phyloP scores from a whole-genome alignment of 2,113 vertebrate species.

The Loxodonta africana region DNA sequence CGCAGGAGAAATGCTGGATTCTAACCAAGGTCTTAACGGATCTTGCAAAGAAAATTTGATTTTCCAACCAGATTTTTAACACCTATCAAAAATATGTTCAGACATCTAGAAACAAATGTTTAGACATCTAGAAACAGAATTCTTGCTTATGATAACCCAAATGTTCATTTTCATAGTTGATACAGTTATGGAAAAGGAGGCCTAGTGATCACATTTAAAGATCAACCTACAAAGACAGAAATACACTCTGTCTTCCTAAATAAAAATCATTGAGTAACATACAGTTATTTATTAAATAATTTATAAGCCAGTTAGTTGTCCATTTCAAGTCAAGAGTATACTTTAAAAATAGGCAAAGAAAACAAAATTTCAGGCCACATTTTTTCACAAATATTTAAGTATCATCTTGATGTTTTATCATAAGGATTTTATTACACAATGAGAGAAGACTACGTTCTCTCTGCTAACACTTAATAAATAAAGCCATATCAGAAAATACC shows the following conservation, averaged over 20 bases:
- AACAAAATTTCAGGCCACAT: not conserved
- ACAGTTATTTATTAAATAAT: rapidly evolving
- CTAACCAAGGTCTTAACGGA: not conserved
- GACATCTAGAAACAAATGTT: not conserved
- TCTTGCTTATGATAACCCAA: not conserved
- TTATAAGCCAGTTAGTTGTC: rapidly evolving
- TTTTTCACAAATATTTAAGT: not conserved
- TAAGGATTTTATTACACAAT: not conserved
- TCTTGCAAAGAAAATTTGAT: not conserved
- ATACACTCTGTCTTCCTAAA: not conserved
- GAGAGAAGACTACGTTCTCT: not conserved
- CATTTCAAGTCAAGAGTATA: not conserved
- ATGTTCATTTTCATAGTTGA: not conserved
- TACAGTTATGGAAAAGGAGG: not conserved
- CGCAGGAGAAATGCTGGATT: not conserved
- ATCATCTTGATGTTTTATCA: not conserved
- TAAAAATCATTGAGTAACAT: not conserved
- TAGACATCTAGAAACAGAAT: not conserved
- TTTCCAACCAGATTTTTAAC: not conserved
- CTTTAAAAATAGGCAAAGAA: no score
- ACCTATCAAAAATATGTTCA: not conserved
- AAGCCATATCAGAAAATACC: not conserved
- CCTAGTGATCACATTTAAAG: no score
- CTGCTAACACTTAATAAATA: not conserved
- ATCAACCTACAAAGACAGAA: rapidly evolving